A percentile compares a stretch with the other conserved stretches of the same genome.
Conservation (phyloP, 1,140 invertebrate genomes). For the Hesperophylax magnus region DNA sequence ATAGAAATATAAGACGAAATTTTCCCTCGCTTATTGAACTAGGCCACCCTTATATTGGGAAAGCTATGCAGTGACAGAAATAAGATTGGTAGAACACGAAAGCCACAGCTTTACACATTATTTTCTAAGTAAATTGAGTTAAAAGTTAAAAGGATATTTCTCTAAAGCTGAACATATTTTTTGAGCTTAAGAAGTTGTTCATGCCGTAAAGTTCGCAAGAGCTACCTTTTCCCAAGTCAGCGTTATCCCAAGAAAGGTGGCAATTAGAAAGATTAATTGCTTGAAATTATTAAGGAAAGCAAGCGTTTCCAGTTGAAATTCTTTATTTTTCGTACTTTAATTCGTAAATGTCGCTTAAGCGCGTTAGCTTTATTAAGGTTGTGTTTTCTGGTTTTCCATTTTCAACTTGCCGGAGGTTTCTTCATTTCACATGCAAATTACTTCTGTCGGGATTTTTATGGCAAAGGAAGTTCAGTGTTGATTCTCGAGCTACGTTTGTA, state of each 20-base stretch:
- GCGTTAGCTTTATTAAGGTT: conserved; percentile 55
- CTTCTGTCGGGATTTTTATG: conserved; percentile 36
- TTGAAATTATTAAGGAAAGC: conserved; percentile 39
- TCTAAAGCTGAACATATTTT: not conserved
- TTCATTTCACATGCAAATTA: conserved; percentile 57
- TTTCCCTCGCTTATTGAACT: no score
- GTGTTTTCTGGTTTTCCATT: conserved; percentile 52
- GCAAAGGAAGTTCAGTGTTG: conserved; percentile 27
- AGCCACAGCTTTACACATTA: no score
- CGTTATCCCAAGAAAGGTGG: conserved; percentile 4
- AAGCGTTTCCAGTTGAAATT: conserved; percentile 27
- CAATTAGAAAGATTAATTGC: conserved; percentile 39
- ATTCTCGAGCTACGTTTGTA: not conserved
- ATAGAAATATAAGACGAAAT: no score
- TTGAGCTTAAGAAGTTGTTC: conserved; percentile 19
- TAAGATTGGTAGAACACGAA: no score
- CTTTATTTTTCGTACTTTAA: conserved; percentile 41
- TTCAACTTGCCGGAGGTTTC: conserved; percentile 53
- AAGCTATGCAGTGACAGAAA: no score
- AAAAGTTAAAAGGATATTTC: no score
- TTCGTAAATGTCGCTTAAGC: conserved; percentile 44
- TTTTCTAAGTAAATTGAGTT: no score
- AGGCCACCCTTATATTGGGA: no score
- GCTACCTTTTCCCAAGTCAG: conserved; percentile 5
- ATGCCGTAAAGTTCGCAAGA: not conserved